A percentile compares a stretch with the other conserved stretches of the same genome.
phyloP scores from a whole-genome alignment of 2,888 invertebrate genomes.

The Steinernema hermaphroditum region DNA sequence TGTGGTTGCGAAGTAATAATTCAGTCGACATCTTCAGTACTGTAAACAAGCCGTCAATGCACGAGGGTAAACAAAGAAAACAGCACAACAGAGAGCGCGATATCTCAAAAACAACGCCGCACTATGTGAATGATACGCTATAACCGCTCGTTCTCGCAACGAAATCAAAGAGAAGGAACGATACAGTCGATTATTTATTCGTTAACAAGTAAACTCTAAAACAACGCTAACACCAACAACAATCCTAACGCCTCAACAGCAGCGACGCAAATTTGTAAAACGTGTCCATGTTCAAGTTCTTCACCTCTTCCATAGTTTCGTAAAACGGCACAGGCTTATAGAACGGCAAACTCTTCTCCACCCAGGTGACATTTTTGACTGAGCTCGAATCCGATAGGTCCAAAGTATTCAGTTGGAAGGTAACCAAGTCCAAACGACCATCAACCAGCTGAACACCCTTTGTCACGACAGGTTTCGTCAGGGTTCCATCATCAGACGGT shows the following conservation, averaged over 20 bases:
- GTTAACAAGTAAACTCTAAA: background rate
- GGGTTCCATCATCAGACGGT: slow-evolving; percentile 24
- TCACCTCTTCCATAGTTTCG: slow-evolving; percentile 55
- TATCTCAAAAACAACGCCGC: background rate
- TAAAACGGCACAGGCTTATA: slow-evolving; percentile 60
- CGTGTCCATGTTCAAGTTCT: slow-evolving; percentile 59
- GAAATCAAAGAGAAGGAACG: background rate
- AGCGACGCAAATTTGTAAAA: slow-evolving; percentile 57
- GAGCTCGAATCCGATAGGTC: slow-evolving; percentile 67
- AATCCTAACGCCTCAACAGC: slow-evolving; percentile 38
- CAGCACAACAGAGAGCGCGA: background rate
- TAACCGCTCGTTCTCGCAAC: background rate
- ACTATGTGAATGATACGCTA: background rate
- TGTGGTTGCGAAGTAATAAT: background rate
- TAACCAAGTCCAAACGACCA: slow-evolving; percentile 61
- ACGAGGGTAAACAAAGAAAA: background rate
- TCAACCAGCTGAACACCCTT: slow-evolving; percentile 61
- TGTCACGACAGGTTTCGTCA: slow-evolving; percentile 50
- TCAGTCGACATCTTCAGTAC: too few relatives aligned
- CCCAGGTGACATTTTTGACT: slow-evolving; percentile 61
- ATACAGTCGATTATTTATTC: background rate
- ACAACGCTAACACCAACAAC: slow-evolving; percentile 6
- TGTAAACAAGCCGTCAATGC: too few relatives aligned
- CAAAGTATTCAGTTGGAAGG: slow-evolving; percentile 61
- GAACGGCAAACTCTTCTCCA: slow-evolving; percentile 60